Evolutionary conservation across 2,888 invertebrate species (phyloP), one percentile per base, ranked within the genome.

Genomic region (Rotaria socialis): DNA sequence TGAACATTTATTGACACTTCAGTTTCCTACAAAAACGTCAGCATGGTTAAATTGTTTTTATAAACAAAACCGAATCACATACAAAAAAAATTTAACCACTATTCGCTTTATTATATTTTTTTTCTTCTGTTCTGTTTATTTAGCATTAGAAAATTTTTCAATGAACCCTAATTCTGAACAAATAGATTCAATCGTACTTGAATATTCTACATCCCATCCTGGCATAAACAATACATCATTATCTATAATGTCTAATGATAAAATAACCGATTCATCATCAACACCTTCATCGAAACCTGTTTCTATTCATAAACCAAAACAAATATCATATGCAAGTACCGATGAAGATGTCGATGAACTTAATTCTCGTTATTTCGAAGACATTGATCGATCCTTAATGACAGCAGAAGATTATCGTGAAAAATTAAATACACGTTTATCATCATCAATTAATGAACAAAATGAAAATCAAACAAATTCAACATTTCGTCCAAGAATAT

Each of bases 341-440:
- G 80, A 80, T 47, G 80, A 80, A 80, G 80, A 80, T 47, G 80
- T 80, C 10, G 80, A 80, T n/a, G 80, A 80, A 47, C 4, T 80
- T 14, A 80, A 47, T 80, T 80, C 80, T 8, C 80, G 47, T 22
- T 80, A 47, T 47, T 47, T 19, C 6, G 80, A 47, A n/a, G 47
- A 43, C 47, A 22, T 47, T 8, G 47, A 47, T 47, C 24, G 22
- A 47, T 47, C 80, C 24, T 22, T 24, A 24, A 24, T 11, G 47
- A 47, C 6, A 6, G 6, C 24, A 0, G 11, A 24, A n/a, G 47
- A 43, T 43, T 47, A 11, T 80, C 24, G 10, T 1, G 47, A 43
- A 24, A 19, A 80, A 67, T 80, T 10, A 6, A 43, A 35, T 41
- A 14, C 22, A 27, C 67, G 67, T 27, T 35, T 67, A 52, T 14